Conservation (phyloP, 2,888 invertebrate genomes). For the Galeruca laticollis region DNA sequence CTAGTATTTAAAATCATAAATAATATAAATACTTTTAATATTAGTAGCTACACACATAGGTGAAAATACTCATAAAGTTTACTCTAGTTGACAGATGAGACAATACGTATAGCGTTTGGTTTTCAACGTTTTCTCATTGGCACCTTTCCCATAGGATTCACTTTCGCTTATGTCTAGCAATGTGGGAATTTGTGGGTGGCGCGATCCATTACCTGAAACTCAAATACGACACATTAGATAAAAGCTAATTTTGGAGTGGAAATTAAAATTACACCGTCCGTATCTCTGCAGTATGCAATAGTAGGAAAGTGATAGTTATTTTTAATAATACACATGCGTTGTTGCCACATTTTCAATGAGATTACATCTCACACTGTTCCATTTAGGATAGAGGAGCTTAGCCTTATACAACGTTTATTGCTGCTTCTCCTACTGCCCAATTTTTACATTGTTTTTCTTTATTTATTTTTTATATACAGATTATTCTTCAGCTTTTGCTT, state of each 20-base stretch:
- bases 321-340: not conserved
- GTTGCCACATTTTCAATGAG: not conserved
- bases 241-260: constrained; percentile 10
- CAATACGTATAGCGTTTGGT: constrained; percentile 6
- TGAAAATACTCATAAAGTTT: constrained; percentile 23
- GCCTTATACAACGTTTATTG: too few relatives aligned
- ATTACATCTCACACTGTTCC: not conserved
- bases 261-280: not conserved
- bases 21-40: constrained; percentile 7
- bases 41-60: constrained; percentile 7
- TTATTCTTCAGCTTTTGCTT: too few relatives aligned
- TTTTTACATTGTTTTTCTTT: too few relatives aligned
- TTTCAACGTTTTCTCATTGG: constrained; percentile 13
- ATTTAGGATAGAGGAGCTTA: too few relatives aligned
- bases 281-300: constrained; percentile 1
- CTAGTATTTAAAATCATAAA: not conserved
- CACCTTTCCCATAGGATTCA: constrained; percentile 19
- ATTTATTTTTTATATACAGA: too few relatives aligned
- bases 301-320: not conserved
- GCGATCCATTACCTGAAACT: not conserved
- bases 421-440: too few relatives aligned
- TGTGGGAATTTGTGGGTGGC: constrained; percentile 20
- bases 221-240: constrained; percentile 2
- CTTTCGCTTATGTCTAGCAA: constrained; percentile 22
- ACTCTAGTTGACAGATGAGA: not conserved